These are phyloP conservation scores for Melanotaenia boesemani DNA, from an alignment of 2,797 vertebrate genomes.

Conservation along the genomic window DNA sequence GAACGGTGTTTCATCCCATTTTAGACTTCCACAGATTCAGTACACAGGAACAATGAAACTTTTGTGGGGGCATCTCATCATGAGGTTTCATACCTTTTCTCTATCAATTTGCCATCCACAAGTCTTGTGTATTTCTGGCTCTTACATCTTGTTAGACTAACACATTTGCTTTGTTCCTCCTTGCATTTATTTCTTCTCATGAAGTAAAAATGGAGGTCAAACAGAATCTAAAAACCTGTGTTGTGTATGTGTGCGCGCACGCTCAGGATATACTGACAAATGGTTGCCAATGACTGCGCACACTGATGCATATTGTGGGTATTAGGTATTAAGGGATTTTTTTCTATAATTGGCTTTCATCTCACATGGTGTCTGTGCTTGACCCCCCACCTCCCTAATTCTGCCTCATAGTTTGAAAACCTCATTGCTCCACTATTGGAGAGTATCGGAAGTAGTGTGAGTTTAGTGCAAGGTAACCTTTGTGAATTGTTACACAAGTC, in stretches of 20 bases:
- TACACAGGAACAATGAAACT: neutral
- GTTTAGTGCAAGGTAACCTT: constrained; percentile 10
- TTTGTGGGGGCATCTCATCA: neutral
- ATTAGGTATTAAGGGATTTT: neutral
- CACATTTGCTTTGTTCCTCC: neutral
- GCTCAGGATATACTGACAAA: neutral
- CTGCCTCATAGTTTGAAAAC: constrained; percentile 16
- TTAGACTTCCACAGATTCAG: neutral
- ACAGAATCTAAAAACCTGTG: neutral
- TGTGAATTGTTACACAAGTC: constrained; percentile 35
- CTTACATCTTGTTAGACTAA: neutral
- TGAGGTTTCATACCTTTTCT: neutral
- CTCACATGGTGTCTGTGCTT: constrained; percentile 5
- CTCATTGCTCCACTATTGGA: constrained; percentile 3
- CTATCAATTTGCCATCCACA: neutral
- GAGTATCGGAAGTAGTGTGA: constrained; percentile 1
- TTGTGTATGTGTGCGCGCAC: neutral
- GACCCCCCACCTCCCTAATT: constrained; percentile 9
- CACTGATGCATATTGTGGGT: constrained; percentile 1
- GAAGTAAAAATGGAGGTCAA: neutral
- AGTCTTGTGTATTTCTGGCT: neutral
- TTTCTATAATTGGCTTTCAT: constrained; percentile 21
- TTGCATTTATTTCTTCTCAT: neutral
- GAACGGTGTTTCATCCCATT: neutral
- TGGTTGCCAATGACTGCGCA: neutral